Conservation (phyloP, 1,140 invertebrate species). For the Drosophila takahashii region DNA sequence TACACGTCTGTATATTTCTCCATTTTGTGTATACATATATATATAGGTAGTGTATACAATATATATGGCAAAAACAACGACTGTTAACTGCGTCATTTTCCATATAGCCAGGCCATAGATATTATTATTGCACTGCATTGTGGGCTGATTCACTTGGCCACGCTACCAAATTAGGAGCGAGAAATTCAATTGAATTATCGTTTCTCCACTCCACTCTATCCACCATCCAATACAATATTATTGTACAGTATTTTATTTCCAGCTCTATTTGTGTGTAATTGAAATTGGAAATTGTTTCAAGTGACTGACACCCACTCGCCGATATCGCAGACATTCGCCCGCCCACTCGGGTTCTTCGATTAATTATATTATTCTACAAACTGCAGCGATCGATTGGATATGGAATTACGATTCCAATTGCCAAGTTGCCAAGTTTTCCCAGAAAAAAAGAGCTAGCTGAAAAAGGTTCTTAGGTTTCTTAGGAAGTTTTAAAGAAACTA, state of each 20-base stretch:
- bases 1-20: constrained; percentile 43
- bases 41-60: background rate
- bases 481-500: background rate
- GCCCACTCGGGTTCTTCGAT: constrained; percentile 39
- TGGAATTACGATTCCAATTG: constrained; percentile 12
- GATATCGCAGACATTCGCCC: constrained; percentile 2
- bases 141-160: constrained; percentile 67
- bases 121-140: constrained; percentile 61
- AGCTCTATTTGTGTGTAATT: constrained; percentile 49
- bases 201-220: background rate
- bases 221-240: no score
- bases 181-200: constrained; percentile 75
- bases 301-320: constrained; percentile 34
- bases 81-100: constrained; percentile 52
- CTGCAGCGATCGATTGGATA: constrained; percentile 29
- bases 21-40: constrained; percentile 6
- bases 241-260: constrained; percentile 1
- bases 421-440: constrained; percentile 10
- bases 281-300: constrained; percentile 71
- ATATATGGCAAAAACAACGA: constrained; percentile 13
- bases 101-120: constrained; percentile 11
- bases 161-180: constrained; percentile 69
- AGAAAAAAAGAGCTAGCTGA: background rate
- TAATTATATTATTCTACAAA: constrained; percentile 40
- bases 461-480: constrained; percentile 11